phyloP scores from a whole-genome alignment of 2,797 vertebrate genomes.

The Bothrops alternatus region DNA sequence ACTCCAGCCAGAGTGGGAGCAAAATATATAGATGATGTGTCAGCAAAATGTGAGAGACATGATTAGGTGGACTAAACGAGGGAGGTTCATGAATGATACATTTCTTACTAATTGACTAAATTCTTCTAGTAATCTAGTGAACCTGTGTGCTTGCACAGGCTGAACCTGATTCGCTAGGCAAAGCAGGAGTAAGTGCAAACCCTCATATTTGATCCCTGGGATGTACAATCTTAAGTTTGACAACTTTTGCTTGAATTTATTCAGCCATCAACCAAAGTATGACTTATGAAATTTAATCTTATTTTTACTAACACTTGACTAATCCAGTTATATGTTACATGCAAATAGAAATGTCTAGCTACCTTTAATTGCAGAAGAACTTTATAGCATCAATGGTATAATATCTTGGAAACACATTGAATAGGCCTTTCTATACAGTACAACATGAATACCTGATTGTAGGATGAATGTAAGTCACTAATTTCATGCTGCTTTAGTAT shows the following conservation, averaged over 20 bases:
- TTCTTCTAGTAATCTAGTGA: background rate
- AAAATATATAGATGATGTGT: background rate
- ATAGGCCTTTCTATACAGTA: background rate
- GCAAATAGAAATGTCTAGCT: background rate
- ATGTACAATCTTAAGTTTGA: background rate
- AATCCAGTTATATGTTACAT: background rate
- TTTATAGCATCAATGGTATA: background rate
- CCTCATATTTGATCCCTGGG: background rate
- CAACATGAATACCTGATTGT: background rate
- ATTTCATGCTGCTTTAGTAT: background rate
- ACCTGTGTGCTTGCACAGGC: background rate
- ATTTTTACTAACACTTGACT: background rate
- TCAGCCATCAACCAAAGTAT: background rate
- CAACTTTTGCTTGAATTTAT: background rate
- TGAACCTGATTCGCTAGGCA: background rate
- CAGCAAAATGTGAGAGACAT: background rate
- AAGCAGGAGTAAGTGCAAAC: background rate
- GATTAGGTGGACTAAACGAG: background rate
- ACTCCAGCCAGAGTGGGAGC: background rate
- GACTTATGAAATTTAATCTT: background rate
- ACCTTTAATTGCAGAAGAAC: background rate
- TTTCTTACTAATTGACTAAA: background rate
- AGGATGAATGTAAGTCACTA: background rate
- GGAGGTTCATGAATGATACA: background rate
- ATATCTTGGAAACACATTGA: background rate